Conservation (phyloP, 2,888 invertebrate species). For the Apotomis capreana region DNA sequence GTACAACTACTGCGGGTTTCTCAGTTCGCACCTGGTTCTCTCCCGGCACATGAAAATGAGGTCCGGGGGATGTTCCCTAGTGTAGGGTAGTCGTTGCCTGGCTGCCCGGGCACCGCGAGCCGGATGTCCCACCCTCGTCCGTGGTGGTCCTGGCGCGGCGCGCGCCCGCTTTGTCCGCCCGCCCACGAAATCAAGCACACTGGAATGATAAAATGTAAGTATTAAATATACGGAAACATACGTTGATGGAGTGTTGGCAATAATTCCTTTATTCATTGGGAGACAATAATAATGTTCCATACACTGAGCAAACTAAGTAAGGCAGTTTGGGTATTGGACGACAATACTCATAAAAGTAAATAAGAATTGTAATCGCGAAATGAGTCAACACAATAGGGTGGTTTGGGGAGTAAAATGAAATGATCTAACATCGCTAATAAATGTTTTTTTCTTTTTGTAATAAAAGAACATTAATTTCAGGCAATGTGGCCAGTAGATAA, state of each 20-base stretch:
- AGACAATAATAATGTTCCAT: too few relatives aligned
- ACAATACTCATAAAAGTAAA: too few relatives aligned
- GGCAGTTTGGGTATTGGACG: too few relatives aligned
- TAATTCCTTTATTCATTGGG: too few relatives aligned
- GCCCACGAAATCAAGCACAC: conserved; percentile 39
- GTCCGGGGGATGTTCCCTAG: conserved; percentile 84
- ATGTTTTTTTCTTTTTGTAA: too few relatives aligned
- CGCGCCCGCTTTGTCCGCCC: conserved; percentile 55
- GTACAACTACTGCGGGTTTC: background rate
- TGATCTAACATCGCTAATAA: too few relatives aligned
- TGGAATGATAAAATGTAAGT: conserved; percentile 15
- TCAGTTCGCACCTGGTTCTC: conserved; percentile 78
- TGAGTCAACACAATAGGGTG: too few relatives aligned
- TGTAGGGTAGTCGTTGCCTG: conserved; percentile 86
- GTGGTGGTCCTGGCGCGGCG: conserved; percentile 60
- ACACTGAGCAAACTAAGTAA: too few relatives aligned
- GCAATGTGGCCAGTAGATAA: too few relatives aligned
- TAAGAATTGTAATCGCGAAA: too few relatives aligned
- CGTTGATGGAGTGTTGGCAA: background rate
- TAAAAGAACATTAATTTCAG: too few relatives aligned
- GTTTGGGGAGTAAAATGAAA: too few relatives aligned
- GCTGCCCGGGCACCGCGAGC: conserved; percentile 86
- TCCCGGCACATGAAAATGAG: conserved; percentile 84
- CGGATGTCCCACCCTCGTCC: conserved; percentile 83
- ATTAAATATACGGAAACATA: background rate